phyloP scores from a whole-genome alignment of 2,113 vertebrate genomes.

The Passer domesticus region DNA sequence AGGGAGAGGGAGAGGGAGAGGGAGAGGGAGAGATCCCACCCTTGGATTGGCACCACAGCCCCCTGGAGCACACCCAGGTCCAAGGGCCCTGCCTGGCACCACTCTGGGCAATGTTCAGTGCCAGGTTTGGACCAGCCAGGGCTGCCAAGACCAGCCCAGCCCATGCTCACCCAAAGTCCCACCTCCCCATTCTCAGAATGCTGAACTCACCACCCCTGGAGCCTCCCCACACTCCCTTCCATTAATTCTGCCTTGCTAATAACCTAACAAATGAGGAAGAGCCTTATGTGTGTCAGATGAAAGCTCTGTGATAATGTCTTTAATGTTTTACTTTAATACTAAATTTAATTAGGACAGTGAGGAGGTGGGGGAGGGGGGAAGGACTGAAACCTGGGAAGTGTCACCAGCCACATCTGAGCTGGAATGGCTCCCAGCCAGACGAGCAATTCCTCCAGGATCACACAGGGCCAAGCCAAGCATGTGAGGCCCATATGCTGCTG shows the following conservation, averaged over 20 bases:
- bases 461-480: slow-evolving; percentile 15
- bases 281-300: not conserved
- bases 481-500: not conserved
- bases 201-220: not conserved
- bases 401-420: slow-evolving; percentile 23
- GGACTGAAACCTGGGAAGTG: not conserved
- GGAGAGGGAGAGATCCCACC: not conserved
- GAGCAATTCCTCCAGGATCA: slow-evolving; percentile 31
- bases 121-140: not conserved
- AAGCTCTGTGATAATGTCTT: not conserved
- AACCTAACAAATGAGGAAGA: not conserved
- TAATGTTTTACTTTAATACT: slow-evolving; percentile 21
- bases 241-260: slow-evolving; percentile 13
- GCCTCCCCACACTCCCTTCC: not conserved
- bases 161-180: not conserved
- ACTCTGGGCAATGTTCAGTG: rapidly evolving
- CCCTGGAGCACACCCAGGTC: not conserved
- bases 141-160: not conserved
- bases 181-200: not conserved
- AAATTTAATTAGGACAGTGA: slow-evolving; percentile 42
- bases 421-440: slow-evolving; percentile 40
- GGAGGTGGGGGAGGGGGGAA: not conserved
- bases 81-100: not conserved
- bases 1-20: not conserved
- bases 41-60: not conserved